Conservation (phyloP, 2,888 invertebrate species). For the Caenorhabditis sulstoni region DNA sequence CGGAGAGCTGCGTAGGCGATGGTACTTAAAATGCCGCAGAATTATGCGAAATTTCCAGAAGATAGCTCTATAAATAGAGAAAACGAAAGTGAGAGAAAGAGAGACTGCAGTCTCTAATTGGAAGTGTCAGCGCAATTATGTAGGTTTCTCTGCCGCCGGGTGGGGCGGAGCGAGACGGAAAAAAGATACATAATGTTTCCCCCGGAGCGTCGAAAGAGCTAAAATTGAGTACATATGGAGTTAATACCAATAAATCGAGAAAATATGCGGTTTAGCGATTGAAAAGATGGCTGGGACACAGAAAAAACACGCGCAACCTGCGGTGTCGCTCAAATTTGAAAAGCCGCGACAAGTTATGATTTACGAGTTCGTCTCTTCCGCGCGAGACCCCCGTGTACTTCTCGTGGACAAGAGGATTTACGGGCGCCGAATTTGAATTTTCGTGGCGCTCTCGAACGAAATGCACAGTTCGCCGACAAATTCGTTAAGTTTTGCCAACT, state of each 20-base stretch:
- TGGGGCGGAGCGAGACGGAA: neutral
- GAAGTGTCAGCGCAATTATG: conserved; percentile 35
- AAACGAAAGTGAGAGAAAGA: neutral
- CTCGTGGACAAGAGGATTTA: conserved; percentile 16
- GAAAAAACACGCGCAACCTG: no score
- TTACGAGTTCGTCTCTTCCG: conserved; percentile 41
- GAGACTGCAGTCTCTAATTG: conserved; percentile 27
- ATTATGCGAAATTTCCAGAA: conserved; percentile 15
- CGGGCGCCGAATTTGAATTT: neutral
- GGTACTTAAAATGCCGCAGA: neutral
- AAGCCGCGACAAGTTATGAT: conserved; percentile 2
- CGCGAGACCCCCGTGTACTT: conserved; percentile 35
- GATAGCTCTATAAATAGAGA: conserved; percentile 27
- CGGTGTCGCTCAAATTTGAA: neutral
- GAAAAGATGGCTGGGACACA: conserved; percentile 2
- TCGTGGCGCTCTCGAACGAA: neutral
- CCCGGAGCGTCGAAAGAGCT: neutral
- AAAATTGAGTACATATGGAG: neutral
- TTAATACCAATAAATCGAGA: neutral
- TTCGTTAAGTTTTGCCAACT: conserved; percentile 37
- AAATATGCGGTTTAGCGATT: neutral
- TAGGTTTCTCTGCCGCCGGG: conserved; percentile 22
- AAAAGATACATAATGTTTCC: neutral
- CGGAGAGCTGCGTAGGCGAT: conserved; percentile 12
- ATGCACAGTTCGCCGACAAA: conserved; percentile 34